A percentile compares a stretch with the other conserved stretches of the same genome.
phyloP scores from a whole-genome alignment of 2,888 invertebrate genomes.

The Acanthoscelides obtectus region DNA sequence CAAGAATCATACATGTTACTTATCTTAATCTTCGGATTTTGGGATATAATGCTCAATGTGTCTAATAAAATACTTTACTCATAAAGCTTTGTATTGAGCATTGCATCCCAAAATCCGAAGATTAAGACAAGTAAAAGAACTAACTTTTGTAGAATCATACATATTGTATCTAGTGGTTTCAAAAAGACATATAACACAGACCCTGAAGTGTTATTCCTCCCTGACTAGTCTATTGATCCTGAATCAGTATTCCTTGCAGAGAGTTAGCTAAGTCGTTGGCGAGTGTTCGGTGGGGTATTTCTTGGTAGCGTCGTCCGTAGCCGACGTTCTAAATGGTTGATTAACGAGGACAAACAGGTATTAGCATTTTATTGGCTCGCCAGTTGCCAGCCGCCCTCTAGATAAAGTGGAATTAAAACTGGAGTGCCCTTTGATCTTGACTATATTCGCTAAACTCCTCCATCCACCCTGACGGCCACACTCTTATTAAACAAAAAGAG shows the following conservation, averaged over 20 bases:
- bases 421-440: conserved; percentile 52
- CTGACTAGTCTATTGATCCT: no score
- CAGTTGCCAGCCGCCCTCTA: conserved; percentile 49
- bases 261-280: background rate
- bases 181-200: background rate
- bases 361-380: conserved; percentile 66
- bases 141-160: no score
- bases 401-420: conserved; percentile 57
- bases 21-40: no score
- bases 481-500: conserved; percentile 47
- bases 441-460: conserved; percentile 48
- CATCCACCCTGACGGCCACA: conserved; percentile 33
- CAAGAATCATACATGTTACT: no score
- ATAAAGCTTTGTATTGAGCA: no score
- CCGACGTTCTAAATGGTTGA: conserved; percentile 46
- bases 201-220: background rate
- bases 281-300: background rate
- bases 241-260: background rate
- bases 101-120: no score
- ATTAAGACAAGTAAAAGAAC: no score
- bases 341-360: conserved; percentile 64
- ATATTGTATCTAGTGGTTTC: no score
- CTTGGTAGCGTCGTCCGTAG: background rate
- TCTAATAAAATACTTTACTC: no score
- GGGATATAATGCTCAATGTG: no score